Conservation (phyloP, 2,797 vertebrate species). For the Agapornis canus region DNA sequence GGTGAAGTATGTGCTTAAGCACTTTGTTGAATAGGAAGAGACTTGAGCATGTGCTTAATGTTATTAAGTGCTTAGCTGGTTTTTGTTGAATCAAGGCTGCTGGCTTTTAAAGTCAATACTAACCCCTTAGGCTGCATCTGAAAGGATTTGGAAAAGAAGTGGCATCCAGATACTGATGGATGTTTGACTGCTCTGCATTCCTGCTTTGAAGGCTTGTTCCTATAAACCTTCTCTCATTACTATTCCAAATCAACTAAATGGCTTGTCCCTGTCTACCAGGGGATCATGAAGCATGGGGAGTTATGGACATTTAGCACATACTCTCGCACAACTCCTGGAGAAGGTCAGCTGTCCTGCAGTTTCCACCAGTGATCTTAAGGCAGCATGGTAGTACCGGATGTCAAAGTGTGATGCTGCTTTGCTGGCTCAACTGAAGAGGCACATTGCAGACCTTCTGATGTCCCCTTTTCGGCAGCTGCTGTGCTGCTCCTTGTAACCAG, state of each 20-base stretch:
- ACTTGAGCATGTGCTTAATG: constrained; percentile 43
- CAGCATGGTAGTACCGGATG: background rate
- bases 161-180: constrained; percentile 18
- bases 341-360: background rate
- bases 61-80: constrained; percentile 62
- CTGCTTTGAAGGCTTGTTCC: constrained; percentile 29
- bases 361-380: background rate
- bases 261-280: background rate
- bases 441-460: background rate
- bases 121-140: constrained; percentile 44
- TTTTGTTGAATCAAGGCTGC: constrained; percentile 38
- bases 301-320: background rate
- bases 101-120: constrained; percentile 43
- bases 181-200: constrained; percentile 42
- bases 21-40: constrained; percentile 58
- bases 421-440: background rate
- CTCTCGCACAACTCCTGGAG: background rate
- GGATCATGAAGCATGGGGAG: background rate
- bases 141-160: constrained; percentile 44
- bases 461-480: background rate
- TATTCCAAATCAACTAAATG: background rate
- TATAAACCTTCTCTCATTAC: background rate
- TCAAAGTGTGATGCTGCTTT: background rate
- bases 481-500: background rate
- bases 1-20: constrained; percentile 23